phyloP scores from a whole-genome alignment of 2,888 invertebrate genomes.

The Cataglyphis albicans region DNA sequence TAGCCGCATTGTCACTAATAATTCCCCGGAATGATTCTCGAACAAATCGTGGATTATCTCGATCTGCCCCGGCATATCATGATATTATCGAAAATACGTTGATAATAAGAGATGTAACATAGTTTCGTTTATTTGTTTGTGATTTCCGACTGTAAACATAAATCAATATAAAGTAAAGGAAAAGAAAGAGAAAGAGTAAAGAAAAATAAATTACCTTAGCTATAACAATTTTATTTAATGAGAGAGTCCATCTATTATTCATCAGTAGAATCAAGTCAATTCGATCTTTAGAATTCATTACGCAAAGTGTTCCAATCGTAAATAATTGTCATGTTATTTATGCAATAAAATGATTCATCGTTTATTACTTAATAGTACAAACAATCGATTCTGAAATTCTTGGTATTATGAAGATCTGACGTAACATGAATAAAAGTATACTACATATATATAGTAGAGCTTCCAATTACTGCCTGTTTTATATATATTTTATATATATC shows the following conservation, averaged over 20 bases:
- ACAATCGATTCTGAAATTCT: conserved; percentile 14
- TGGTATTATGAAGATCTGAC: conserved; percentile 23
- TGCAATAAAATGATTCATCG: neutral
- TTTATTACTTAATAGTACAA: conserved; percentile 24
- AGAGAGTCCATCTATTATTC: conserved; percentile 28
- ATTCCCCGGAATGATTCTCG: conserved; percentile 15
- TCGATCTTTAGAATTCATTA: conserved; percentile 1
- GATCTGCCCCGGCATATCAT: conserved; percentile 16
- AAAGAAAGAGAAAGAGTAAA: neutral
- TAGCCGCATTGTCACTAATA: conserved; percentile 38
- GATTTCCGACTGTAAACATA: neutral
- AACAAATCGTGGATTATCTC: conserved; percentile 12
- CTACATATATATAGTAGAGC: neutral
- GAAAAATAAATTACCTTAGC: neutral
- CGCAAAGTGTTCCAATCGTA: neutral
- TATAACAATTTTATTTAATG: conserved; percentile 24
- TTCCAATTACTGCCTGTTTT: conserved; percentile 1
- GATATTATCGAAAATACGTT: conserved; percentile 3
- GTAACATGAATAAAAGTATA: conserved; percentile 25
- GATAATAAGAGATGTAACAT: neutral
- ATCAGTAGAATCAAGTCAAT: neutral
- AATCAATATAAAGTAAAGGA: neutral
- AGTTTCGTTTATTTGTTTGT: neutral
- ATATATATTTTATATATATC: neutral
- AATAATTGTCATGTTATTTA: conserved; percentile 14